phyloP scores from a whole-genome alignment of 2,113 vertebrate species.

The Phoxinus phoxinus region DNA sequence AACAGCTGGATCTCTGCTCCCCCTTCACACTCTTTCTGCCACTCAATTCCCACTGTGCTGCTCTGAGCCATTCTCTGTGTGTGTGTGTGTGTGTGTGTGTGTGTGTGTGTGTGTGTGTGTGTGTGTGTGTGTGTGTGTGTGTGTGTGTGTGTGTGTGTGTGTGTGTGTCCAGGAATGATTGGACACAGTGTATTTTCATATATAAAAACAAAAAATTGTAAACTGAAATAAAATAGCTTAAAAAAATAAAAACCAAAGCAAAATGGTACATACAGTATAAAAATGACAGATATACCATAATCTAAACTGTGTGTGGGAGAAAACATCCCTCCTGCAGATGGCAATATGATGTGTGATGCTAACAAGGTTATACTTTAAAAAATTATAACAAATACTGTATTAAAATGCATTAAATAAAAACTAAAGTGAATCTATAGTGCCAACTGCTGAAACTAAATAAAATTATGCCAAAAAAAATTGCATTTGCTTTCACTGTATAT shows the following conservation, averaged over 20 bases:
- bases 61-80: not conserved
- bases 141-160: not conserved
- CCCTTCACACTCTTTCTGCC: not conserved
- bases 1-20: constrained; percentile 42
- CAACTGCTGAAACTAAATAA: not conserved
- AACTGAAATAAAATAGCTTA: no score
- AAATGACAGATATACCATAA: not conserved
- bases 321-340: not conserved
- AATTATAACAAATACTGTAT: not conserved
- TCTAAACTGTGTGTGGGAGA: not conserved
- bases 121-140: not conserved
- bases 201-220: no score
- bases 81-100: no score
- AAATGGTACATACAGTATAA: not conserved
- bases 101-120: no score
- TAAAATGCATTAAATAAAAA: not conserved
- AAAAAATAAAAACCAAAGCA: not conserved
- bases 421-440: not conserved
- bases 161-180: not conserved
- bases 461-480: not conserved
- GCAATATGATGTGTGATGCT: not conserved
- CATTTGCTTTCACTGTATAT: no score
- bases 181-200: not conserved
- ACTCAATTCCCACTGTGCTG: constrained; percentile 22
- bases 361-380: not conserved